Evolutionary conservation across 2,113 vertebrate genomes (phyloP), one percentile per base, ranked within the genome.

Genomic region (Chelonoidis abingdonii): DNA sequence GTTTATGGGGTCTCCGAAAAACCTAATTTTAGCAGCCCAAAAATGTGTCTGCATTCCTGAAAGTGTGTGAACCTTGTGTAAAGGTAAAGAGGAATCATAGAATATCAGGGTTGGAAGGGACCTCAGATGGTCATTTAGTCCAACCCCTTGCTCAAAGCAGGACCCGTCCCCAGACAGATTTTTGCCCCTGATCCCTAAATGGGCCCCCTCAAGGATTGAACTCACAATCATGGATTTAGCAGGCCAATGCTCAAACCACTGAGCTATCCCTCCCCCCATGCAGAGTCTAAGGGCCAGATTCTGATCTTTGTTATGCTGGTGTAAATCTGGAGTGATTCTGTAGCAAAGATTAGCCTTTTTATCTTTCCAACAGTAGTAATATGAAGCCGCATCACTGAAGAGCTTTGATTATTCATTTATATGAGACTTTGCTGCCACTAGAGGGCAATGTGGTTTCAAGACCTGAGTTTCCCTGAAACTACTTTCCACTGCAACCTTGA

Each of bases 401-500:
- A 38, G 65, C 65, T 38, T 38, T 44, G 12, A 41, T 78, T 47
- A 47, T 78, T 27, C 16, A 8, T 47, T 84, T 52, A 14, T 79
- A 35, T 31, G 78, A 44, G 38, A 35, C 2, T 10, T 54, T 31
- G 57, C 90, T 24, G 47, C 94, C 97, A 93, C 91, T 87, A 93
- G 97, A 94, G 95, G 97, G 93, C 96, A 97, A 90, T 93, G 69
- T 93, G 53, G 87, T 83, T 97, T 92, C 92, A 93, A 83, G 52
- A 89, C 87, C 75, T 89, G 50, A 9, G 1, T 24, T 83, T 86
- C 57, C 59, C 87, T 31, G n/a, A 49, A 22, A 19, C 47, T 52
- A 53, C n/a, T 25, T 59, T 87, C 5, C 7, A 41, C 49, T 49
- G 38, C n/a, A 29, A 49, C 27, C 49, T 92, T 57, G 85, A 14